Evolutionary conservation across 2,888 invertebrate species (phyloP).

Genomic region (Tetrapedia diversipes): DNA sequence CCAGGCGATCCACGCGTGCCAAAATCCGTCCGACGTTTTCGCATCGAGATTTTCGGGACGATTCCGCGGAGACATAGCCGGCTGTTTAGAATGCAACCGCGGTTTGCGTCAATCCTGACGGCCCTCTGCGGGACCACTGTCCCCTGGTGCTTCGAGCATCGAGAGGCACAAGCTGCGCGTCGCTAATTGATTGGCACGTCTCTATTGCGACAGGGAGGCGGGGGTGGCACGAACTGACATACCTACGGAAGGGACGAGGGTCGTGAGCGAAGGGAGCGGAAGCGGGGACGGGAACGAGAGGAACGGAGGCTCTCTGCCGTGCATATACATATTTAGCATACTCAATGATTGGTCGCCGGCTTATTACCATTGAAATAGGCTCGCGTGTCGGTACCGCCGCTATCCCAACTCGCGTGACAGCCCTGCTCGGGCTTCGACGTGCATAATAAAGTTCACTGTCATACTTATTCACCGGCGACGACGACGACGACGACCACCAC

Average conservation of each 20-base stretch:
- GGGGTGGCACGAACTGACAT: too few relatives aligned
- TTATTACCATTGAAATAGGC: conserved; percentile 78
- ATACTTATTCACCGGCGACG: conserved; percentile 66
- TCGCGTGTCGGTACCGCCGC: conserved; percentile 64
- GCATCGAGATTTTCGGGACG: conserved; percentile 18
- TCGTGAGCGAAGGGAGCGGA: too few relatives aligned
- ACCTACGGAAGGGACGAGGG: too few relatives aligned
- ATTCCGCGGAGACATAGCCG: conserved; percentile 61
- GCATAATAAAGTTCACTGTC: conserved; percentile 77
- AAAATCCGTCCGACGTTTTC: conserved; percentile 7
- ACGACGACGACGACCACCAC: conserved; percentile 29
- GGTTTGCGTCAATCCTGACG: conserved; percentile 72
- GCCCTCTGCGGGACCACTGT: conserved; percentile 52
- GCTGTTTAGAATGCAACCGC: conserved; percentile 77
- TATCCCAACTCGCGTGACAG: conserved; percentile 69
- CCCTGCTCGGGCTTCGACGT: conserved; percentile 66
- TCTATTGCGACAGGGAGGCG: conserved; percentile 49
- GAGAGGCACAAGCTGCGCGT: conserved; percentile 61
- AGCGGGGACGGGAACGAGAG: neutral
- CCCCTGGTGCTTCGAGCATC: conserved; percentile 52
- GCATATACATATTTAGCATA: conserved; percentile 78
- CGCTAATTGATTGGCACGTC: conserved; percentile 78
- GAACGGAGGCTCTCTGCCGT: conserved; percentile 52
- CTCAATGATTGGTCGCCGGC: conserved; percentile 76
- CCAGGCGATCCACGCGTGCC: neutral